These are phyloP conservation scores for Acrobasis suavella DNA, from an alignment of 2,888 invertebrate genomes.

Conservation along the genomic window DNA sequence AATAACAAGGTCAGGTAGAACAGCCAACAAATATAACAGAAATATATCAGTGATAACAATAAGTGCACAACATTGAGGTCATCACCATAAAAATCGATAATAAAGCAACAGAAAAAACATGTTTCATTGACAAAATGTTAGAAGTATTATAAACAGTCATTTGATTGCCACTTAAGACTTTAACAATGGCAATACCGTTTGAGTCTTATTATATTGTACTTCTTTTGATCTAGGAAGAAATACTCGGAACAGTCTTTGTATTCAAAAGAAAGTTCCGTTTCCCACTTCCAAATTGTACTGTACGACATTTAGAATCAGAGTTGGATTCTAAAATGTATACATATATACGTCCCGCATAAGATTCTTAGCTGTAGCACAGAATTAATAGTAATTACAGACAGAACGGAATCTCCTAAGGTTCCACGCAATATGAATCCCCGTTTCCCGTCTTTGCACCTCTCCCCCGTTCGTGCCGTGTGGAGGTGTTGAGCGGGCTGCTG, in stretches of 20 bases:
- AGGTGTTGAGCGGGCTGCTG: too few relatives aligned
- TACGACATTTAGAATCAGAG: background rate
- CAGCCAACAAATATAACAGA: too few relatives aligned
- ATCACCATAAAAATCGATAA: background rate
- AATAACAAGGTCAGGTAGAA: too few relatives aligned
- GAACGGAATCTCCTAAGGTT: too few relatives aligned
- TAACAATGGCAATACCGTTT: background rate
- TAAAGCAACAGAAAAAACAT: background rate
- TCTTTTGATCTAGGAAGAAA: slow-evolving; percentile 50
- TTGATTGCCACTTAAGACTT: background rate
- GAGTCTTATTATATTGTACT: slow-evolving; percentile 14
- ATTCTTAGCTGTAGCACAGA: too few relatives aligned
- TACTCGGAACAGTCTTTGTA: slow-evolving; percentile 45
- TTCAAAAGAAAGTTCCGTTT: slow-evolving; percentile 49
- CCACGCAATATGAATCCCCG: too few relatives aligned
- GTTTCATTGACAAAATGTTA: slow-evolving; percentile 1
- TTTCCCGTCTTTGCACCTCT: too few relatives aligned
- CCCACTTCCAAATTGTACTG: slow-evolving; percentile 49
- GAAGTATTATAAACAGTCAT: background rate
- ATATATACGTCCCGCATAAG: too few relatives aligned
- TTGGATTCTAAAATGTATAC: background rate
- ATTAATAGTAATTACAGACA: too few relatives aligned
- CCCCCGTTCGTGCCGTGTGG: too few relatives aligned
- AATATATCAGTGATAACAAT: too few relatives aligned
- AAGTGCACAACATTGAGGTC: too few relatives aligned